phyloP scores from a whole-genome alignment of 2,113 vertebrate genomes.

The Pangasianodon gigas region DNA sequence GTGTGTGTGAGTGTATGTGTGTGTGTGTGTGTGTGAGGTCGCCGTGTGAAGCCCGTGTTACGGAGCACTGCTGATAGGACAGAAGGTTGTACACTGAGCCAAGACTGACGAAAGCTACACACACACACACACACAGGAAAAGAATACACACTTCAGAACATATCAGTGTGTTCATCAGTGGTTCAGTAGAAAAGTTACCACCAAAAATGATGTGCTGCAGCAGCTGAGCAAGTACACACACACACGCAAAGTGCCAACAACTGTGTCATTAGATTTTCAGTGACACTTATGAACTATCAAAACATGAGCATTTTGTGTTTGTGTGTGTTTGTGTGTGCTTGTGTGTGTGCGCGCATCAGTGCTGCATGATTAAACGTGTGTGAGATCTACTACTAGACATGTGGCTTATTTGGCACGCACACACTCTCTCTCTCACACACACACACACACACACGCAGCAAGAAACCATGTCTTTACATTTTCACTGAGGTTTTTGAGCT shows the following conservation, averaged over 20 bases:
- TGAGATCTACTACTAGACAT: not conserved
- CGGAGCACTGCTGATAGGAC: conserved; percentile 31
- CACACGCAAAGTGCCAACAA: not conserved
- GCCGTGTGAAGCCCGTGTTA: conserved; percentile 16
- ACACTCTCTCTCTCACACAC: not conserved
- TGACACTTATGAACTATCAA: not conserved
- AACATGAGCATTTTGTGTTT: not conserved
- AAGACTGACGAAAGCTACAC: conserved; percentile 6
- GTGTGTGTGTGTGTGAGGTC: conserved; percentile 23
- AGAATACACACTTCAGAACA: not conserved
- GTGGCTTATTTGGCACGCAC: not conserved
- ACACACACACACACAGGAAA: conserved; percentile 9
- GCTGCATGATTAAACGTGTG: not conserved
- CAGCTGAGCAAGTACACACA: not conserved
- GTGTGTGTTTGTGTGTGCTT: conserved; percentile 8
- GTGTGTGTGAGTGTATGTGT: conserved; percentile 10
- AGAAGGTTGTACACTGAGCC: conserved; percentile 38
- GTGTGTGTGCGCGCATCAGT: not conserved
- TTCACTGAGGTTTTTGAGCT: not conserved
- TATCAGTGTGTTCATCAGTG: not conserved
- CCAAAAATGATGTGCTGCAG: not conserved
- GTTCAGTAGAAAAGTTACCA: not conserved
- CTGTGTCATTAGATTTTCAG: not conserved
- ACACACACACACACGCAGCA: not conserved
- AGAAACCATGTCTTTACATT: not conserved